A percentile compares a stretch with the other conserved stretches of the same genome.
Conservation (phyloP, 2,888 invertebrate species). For the Hedya salicella region DNA sequence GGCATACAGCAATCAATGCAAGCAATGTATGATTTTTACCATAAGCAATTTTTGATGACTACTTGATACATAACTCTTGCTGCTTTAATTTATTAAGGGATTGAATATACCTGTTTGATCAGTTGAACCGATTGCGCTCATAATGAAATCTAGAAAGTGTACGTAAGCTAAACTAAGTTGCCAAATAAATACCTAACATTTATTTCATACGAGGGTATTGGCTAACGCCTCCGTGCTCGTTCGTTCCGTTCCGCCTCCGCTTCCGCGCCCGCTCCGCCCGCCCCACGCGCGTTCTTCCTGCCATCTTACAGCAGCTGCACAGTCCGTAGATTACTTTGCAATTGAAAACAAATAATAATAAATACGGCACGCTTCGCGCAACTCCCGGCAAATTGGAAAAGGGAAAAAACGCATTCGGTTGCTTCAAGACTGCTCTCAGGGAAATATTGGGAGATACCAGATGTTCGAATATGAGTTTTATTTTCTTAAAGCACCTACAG, state of each 20-base stretch:
- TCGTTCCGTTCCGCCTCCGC: conserved; percentile 10
- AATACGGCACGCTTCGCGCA: conserved; percentile 71
- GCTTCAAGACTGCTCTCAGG: conserved; percentile 53
- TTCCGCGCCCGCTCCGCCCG: conserved; percentile 25
- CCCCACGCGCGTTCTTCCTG: conserved; percentile 46
- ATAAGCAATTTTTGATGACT: no score
- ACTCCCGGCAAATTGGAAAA: conserved; percentile 75
- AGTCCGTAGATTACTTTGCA: conserved; percentile 80
- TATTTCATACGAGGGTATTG: no score
- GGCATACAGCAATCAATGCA: no score
- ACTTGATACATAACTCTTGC: no score
- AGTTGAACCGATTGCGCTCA: no score
- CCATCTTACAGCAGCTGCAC: conserved; percentile 74
- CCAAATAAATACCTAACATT: no score
- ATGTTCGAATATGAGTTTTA: conserved; percentile 71
- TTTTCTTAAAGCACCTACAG: conserved; percentile 57
- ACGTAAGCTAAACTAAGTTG: no score
- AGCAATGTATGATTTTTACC: no score
- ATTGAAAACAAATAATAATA: conserved; percentile 84
- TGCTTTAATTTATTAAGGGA: no score
- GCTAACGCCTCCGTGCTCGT: not conserved
- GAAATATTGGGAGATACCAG: conserved; percentile 72
- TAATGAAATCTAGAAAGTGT: no score
- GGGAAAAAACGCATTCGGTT: conserved; percentile 62
- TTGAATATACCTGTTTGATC: no score